phyloP scores from a whole-genome alignment of 2,797 vertebrate genomes.

The Rhabdophis nuchalis region DNA sequence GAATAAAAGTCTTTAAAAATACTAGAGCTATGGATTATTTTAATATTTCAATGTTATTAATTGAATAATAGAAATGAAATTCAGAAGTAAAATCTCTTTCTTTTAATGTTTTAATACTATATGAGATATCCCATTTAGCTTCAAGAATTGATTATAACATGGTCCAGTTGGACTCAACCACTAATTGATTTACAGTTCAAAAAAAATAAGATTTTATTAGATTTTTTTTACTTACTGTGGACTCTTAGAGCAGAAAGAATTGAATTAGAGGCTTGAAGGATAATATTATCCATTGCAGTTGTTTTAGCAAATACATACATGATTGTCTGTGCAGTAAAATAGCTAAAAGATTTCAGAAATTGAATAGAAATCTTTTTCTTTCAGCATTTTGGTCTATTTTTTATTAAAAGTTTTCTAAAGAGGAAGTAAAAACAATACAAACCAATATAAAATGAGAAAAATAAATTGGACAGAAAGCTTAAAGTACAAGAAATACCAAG shows the following conservation, averaged over 20 bases:
- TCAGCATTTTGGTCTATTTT: slow-evolving; percentile 10
- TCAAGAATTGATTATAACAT: neutral
- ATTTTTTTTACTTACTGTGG: slow-evolving; percentile 49
- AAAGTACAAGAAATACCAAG: neutral
- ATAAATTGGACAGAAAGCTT: neutral
- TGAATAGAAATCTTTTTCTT: slow-evolving; percentile 34
- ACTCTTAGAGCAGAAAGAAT: slow-evolving; percentile 52
- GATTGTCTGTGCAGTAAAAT: slow-evolving; percentile 16
- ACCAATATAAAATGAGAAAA: neutral
- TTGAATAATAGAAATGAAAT: neutral
- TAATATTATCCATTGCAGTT: slow-evolving; percentile 23
- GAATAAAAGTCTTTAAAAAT: neutral
- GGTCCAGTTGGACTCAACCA: slow-evolving; percentile 41
- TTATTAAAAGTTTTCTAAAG: neutral
- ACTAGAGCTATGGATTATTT: neutral
- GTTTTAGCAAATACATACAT: slow-evolving; percentile 52
- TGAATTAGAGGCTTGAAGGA: slow-evolving; percentile 46
- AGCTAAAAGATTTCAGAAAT: neutral
- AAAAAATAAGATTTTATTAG: slow-evolving; percentile 56
- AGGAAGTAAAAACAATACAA: neutral
- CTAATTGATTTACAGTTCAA: slow-evolving; percentile 45
- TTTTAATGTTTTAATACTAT: neutral
- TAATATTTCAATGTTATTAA: neutral
- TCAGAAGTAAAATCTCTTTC: neutral
- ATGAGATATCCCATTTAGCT: slow-evolving; percentile 12